phyloP scores from a whole-genome alignment of 2,888 invertebrate species.

The Hyalella azteca region DNA sequence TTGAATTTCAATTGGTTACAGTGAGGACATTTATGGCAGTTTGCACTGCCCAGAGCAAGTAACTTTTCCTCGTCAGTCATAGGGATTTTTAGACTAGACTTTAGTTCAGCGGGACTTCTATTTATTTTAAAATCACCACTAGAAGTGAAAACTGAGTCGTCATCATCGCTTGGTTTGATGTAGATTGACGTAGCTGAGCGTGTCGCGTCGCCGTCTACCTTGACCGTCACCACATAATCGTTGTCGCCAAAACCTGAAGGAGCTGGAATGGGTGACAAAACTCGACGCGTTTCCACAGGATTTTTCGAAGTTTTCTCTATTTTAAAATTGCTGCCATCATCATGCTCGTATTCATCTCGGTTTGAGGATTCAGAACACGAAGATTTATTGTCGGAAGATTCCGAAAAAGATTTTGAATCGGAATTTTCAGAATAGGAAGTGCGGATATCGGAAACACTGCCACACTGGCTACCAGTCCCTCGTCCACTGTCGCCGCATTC shows the following conservation, averaged over 20 bases:
- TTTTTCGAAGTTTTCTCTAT: neutral
- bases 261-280: constrained; percentile 52
- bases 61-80: constrained; percentile 55
- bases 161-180: neutral
- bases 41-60: constrained; percentile 26
- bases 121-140: constrained; percentile 9
- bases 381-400: constrained; percentile 53
- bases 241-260: constrained; percentile 54
- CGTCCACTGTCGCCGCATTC: constrained; percentile 53
- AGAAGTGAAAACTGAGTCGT: constrained; percentile 6
- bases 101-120: neutral
- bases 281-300: constrained; percentile 31
- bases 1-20: constrained; percentile 38
- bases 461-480: constrained; percentile 52
- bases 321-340: neutral
- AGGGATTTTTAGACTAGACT: constrained; percentile 4
- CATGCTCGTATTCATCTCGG: constrained; percentile 45
- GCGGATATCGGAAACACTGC: constrained; percentile 53
- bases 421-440: constrained; percentile 57
- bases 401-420: constrained; percentile 53
- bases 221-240: constrained; percentile 54
- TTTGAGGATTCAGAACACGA: constrained; percentile 53
- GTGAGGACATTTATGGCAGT: constrained; percentile 47
- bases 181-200: constrained; percentile 20
- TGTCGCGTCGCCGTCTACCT: constrained; percentile 42